Base-by-base conservation (phyloP, 2,113 vertebrate genomes). In the Lipophrys pholis region DNA sequence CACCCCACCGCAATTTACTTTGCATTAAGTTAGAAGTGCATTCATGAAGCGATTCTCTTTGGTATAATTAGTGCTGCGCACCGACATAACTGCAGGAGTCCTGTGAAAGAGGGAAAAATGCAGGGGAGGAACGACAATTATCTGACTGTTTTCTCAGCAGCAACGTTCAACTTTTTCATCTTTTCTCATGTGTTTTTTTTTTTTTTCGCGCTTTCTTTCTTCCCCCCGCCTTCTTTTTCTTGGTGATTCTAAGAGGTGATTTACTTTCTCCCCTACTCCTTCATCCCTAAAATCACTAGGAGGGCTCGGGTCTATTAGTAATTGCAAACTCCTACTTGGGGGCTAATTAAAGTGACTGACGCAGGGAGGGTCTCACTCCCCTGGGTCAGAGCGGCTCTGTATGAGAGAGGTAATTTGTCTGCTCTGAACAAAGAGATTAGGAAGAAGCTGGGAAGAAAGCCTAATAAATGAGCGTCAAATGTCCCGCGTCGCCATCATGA, bases 361-460 rank as follows among this genome's bases (percentile, higher is more conserved):
- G 94, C 95, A 93, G 94, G 94, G 95, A 95, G 90, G 95, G 93
- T 96, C 96, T 95, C 95, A 94, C 94, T 98, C 96, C 96, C 96
- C 92, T 93, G 96, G 96, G 96, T 94, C 89, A 89, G 87, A 94
- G 95, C 95, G 92, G 95, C 96, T 94, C 95, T 88, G 95, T 96
- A 94, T 95, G 96, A 97, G 95, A 95, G 97, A 96, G 94, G 97
- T 96, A 97, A 98, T 98, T 98, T 98, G 97, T 97, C 96, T 97
- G 96, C 96, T 96, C 95, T 96, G 96, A 97, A 97, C 96, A 97
- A 98, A 98, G 96, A 94, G 93, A 97, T 97, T 96, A 95, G 83
- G 94, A 93, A 94, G 94, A 95, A 95, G 95, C 95, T 91, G 95
- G 94, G 87, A 90, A 96, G 94, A 81, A 86, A 95, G 96, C 95